Base-by-base conservation (phyloP, 2,888 invertebrate species). In the Orgyia antiqua region DNA sequence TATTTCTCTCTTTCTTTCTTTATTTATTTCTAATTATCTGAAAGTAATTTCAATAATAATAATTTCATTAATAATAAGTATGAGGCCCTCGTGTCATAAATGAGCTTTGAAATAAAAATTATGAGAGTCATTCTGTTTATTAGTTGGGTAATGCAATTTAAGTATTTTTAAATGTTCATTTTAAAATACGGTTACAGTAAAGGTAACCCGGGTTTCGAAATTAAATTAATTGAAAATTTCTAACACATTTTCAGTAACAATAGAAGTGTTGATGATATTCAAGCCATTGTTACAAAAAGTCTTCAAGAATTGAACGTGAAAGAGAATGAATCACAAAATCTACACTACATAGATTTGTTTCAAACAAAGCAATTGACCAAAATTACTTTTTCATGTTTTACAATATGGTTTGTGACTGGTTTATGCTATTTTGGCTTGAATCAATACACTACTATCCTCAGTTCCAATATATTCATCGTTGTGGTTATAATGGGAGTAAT, bases 351-450 rank as follows among this genome's bases (percentile, higher is more conserved):
- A 1, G 65, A 72, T 39, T 46, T 74, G 27, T 71, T 77, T 28
- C 55, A 45, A 27, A 66, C 59, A 0, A 70, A 51, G 31, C 40
- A 55, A 10, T 19, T 68, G 2, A 26, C 53, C 3, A 18, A 56
- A 8, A 61, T 52, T n/a, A 68, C 68, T 0, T 10, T 59, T 6
- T 46, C 49, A 2, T 57, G 61, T 0, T 35, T 61, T 4, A 29
- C 53, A 1, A 38, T 64, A 2, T 77, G 70, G 68, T 54, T 59
- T 10, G 44, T 61, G 1, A 44, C 54, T 2, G 74, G 73, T 1
- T 31, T 56, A 10, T 60, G 59, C 24, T 74, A 56, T 40, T 77
- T 40, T 26, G 73, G 76, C 5, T 51, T 74, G 21, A 65, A 52
- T 39, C 70, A 75, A 32, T 73, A 72, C 32, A 39, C 61, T 11